Conservation (phyloP, 2,888 invertebrate species). For the Eledona agricola region DNA sequence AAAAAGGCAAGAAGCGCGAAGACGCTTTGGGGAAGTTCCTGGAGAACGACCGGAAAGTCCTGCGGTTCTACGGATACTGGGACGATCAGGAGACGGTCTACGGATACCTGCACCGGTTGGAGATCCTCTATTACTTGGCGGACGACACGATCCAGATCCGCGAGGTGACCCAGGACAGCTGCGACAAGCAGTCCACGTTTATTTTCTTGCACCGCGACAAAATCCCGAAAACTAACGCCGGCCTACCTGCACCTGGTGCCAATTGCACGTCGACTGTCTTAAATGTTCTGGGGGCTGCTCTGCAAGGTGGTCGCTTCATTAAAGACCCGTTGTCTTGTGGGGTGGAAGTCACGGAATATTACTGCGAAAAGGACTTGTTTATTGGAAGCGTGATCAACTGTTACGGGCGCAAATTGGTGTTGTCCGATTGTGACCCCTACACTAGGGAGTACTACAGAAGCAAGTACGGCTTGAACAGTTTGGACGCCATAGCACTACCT, state of each 20-base stretch:
- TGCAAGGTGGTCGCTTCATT: conserved; percentile 66
- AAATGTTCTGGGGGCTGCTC: conserved; percentile 70
- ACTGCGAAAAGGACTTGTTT: conserved; percentile 78
- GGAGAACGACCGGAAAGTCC: conserved; percentile 78
- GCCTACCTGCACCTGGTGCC: conserved; percentile 63
- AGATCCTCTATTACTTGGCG: conserved; percentile 84
- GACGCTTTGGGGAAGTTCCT: conserved; percentile 82
- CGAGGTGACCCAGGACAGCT: conserved; percentile 74
- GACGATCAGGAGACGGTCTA: conserved; percentile 82
- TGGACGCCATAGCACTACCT: conserved; percentile 69
- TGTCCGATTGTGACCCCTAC: conserved; percentile 86
- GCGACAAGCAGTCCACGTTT: conserved; percentile 75
- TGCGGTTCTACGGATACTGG: conserved; percentile 89
- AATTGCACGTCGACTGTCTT: conserved; percentile 66
- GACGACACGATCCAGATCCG: conserved; percentile 91
- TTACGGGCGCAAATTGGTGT: conserved; percentile 80
- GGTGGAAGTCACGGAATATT: conserved; percentile 63
- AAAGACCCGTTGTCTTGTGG: conserved; percentile 68
- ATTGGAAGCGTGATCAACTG: conserved; percentile 85
- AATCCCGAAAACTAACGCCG: conserved; percentile 75
- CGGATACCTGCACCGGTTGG: conserved; percentile 80
- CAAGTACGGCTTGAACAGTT: conserved; percentile 67
- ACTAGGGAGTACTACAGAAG: conserved; percentile 83
- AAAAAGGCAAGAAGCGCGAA: conserved; percentile 67
- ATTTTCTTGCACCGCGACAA: conserved; percentile 80